Evolutionary conservation across 2,797 vertebrate genomes (phyloP).

Genomic region (Chiloscyllium punctatum): DNA sequence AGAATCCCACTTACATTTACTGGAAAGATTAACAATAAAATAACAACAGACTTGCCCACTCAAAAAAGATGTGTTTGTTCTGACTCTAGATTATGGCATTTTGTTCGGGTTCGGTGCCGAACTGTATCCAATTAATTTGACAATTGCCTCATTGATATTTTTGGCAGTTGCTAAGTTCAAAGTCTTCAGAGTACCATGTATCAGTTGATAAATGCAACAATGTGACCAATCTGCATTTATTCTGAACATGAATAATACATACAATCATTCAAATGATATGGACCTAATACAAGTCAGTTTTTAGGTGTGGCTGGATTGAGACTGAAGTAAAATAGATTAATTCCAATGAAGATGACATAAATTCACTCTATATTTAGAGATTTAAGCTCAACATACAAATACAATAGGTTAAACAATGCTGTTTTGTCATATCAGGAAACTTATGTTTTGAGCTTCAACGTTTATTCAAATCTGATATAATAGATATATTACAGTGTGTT

Average conservation of each 20-base stretch:
- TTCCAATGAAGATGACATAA: background rate
- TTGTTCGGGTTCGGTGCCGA: background rate
- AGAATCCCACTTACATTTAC: background rate
- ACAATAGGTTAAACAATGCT: background rate
- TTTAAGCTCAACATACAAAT: background rate
- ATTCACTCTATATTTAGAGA: background rate
- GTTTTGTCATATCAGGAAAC: background rate
- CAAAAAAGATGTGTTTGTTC: background rate
- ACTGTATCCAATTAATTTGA: background rate
- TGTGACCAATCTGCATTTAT: background rate
- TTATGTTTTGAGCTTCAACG: background rate
- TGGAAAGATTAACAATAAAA: background rate
- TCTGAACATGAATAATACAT: background rate
- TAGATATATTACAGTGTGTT: background rate
- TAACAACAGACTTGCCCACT: background rate
- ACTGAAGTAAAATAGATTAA: background rate
- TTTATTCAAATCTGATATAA: background rate
- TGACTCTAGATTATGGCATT: background rate
- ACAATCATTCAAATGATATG: background rate
- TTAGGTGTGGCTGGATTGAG: background rate
- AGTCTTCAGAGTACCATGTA: background rate
- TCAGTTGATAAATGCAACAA: background rate
- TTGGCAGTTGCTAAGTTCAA: too few species aligned
- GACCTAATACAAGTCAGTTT: background rate
- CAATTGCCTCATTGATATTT: background rate